These are phyloP conservation scores for Lathronympha strigana DNA, from an alignment of 2,888 invertebrate genomes.

Conservation along the genomic window DNA sequence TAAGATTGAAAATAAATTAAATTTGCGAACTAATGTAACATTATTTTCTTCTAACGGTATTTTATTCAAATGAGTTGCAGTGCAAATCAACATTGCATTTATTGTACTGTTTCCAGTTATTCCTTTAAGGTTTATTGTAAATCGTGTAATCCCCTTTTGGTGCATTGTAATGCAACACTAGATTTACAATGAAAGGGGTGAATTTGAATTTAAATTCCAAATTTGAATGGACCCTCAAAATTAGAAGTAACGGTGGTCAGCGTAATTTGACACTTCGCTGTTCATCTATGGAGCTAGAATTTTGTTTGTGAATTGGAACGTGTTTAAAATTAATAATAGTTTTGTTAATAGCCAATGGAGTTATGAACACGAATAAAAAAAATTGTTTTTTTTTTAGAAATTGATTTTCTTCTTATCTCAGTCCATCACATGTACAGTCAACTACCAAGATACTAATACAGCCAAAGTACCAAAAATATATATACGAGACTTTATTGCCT, in stretches of 20 bases:
- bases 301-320: constrained; percentile 9
- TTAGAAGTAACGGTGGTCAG: constrained; percentile 64
- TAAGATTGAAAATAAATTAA: constrained; percentile 3
- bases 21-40: not conserved
- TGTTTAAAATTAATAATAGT: not conserved
- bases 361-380: not conserved
- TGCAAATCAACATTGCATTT: constrained; percentile 38
- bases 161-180: constrained; percentile 40
- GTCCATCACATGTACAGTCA: no score
- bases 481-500: no score
- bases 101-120: constrained; percentile 28
- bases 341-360: not conserved
- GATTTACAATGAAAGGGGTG: constrained; percentile 44
- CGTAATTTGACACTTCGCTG: constrained; percentile 63
- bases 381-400: no score
- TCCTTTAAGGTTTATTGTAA: constrained; percentile 38
- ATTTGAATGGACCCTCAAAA: constrained; percentile 60
- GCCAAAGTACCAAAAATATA: no score
- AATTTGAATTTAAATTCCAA: constrained; percentile 56
- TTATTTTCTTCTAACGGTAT: not conserved
- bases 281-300: constrained; percentile 17
- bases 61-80: constrained; percentile 25
- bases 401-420: no score
- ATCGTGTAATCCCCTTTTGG: constrained; percentile 61
- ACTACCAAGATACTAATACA: no score